Percentiles rank a stretch among this genome's conserved stretches.
phyloP scores from a whole-genome alignment of 64 coral and sea anemone genomes.

The Anthopleura sola region DNA sequence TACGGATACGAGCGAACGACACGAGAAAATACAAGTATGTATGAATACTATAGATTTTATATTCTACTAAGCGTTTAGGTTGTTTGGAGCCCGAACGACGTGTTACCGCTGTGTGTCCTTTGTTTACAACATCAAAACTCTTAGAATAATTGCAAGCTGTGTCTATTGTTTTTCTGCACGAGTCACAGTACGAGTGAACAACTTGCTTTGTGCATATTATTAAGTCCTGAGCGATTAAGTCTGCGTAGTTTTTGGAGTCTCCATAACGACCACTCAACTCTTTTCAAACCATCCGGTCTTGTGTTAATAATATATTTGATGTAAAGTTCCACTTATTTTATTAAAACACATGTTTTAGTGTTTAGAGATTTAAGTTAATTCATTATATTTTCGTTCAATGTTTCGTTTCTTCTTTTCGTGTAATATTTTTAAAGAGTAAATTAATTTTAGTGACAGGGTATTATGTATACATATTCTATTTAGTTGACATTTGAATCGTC shows the following conservation, averaged over 20 bases:
- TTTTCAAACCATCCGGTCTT: not conserved
- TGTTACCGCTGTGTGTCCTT: not conserved
- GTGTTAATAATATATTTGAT: not conserved
- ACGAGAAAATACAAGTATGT: conserved; percentile 15
- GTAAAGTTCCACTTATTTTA: not conserved
- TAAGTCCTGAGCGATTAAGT: not conserved
- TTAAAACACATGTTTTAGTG: not conserved
- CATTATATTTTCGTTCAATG: no score
- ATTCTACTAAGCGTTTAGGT: not conserved
- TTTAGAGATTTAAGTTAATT: not conserved
- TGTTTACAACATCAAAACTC: not conserved
- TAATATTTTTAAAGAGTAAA: no score
- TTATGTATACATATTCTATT: no score
- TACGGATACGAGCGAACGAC: not conserved
- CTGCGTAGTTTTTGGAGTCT: not conserved
- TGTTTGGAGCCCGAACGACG: not conserved
- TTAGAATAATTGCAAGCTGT: not conserved
- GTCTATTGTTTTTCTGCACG: conserved; percentile 6
- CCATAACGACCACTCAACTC: not conserved
- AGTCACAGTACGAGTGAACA: not conserved
- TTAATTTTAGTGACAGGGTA: no score
- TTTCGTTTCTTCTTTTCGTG: no score
- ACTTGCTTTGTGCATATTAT: conserved; percentile 16
- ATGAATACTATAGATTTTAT: not conserved
- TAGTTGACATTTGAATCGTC: no score